phyloP scores from a whole-genome alignment of 1,140 invertebrate species.

The Zaprionus davidi region DNA sequence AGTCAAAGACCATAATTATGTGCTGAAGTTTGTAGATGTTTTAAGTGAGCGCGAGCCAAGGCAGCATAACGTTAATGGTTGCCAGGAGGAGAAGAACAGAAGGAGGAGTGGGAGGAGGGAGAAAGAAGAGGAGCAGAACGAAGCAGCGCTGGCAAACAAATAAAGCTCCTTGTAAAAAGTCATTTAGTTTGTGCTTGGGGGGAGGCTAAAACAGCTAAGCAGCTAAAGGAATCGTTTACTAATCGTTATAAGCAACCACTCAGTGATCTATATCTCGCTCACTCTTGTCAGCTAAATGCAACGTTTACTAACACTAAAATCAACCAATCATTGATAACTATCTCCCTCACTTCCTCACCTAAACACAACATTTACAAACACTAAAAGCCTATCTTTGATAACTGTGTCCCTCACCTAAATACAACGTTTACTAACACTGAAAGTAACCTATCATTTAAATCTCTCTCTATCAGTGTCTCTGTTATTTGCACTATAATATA shows the following conservation, averaged over 20 bases:
- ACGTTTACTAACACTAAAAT: no score
- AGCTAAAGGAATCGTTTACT: constrained; percentile 23
- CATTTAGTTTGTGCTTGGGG: constrained; percentile 11
- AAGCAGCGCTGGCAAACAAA: constrained; percentile 18
- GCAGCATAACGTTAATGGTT: constrained; percentile 40
- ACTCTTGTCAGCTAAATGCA: background rate
- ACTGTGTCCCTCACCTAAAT: no score
- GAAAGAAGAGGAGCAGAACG: constrained; percentile 8
- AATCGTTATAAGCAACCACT: background rate
- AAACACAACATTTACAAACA: no score
- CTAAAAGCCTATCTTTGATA: no score
- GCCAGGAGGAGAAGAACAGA: background rate
- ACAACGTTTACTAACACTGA: no score
- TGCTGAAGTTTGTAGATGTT: constrained; percentile 79
- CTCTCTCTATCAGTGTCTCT: no score
- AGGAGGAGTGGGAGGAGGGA: background rate
- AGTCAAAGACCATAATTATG: constrained; percentile 83
- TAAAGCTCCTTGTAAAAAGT: constrained; percentile 29
- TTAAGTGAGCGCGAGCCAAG: constrained; percentile 49
- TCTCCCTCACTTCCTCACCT: no score
- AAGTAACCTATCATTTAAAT: no score
- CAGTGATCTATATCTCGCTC: background rate
- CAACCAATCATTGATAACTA: no score
- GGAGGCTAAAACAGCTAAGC: background rate
- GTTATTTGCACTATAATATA: no score